Evolutionary conservation across 2,113 vertebrate genomes (phyloP), one percentile per base, ranked within the genome.

Genomic region (Tachysurus vachellii): DNA sequence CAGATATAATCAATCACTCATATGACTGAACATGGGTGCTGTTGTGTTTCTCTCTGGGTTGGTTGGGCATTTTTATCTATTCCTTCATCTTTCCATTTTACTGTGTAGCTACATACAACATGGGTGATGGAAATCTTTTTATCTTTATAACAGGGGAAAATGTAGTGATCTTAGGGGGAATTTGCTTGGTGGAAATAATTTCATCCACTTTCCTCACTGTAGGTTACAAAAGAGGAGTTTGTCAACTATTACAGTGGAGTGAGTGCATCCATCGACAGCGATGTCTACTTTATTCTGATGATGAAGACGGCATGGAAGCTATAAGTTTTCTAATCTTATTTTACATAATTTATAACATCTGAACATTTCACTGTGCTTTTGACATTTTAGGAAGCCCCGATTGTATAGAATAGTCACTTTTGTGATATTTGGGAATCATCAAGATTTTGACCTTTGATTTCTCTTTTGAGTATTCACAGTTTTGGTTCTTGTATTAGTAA

Each of bases 181-280:
- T 80, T 86, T 86, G 16, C 62, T 75, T 76, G 8, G 19, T 85
- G 59, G 76, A 17, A 85, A 19, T 54, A 68, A 26, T 82, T 16
- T 79, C 50, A 77, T 80, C 21, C 44, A 81, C 62, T 86, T 79
- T 83, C n/a, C 73, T 88, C 54, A 23, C 89, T 83, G 76, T 92
- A 99, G 98, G 95, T 99, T 85, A 99, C 97, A 85, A 94, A 94
- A 16, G 97, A 99, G 17, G 98, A 99, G 92, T 99, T 99, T 85
- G 71, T 97, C 87, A 98, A 97, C 94, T 99, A 99, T 91, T 99
- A 99, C 61, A 94, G 96, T 0, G 97, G 97, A 3, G 98, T 99
- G 91, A 99, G 97, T 0, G 97, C 98, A 3, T 99, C 97, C 59
- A 96, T 99, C 6, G 98, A 99, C 90, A 98, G 94, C 0, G 97